Conservation (phyloP, 2,888 invertebrate species). For the Archips crataeganus region DNA sequence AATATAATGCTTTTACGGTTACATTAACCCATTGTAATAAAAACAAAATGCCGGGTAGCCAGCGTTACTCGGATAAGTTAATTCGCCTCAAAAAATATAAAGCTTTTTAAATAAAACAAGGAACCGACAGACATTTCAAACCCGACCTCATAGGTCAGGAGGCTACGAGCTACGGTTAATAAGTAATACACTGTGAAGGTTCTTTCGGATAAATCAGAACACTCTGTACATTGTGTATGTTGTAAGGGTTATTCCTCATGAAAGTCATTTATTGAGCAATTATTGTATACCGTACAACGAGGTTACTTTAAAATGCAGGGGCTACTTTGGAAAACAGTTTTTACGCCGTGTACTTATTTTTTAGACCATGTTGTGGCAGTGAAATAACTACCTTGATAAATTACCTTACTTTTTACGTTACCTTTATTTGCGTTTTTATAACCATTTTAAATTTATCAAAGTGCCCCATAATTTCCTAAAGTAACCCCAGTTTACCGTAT, state of each 20-base stretch:
- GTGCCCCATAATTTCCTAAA: too few species aligned
- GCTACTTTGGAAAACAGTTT: too few species aligned
- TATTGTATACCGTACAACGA: too few species aligned
- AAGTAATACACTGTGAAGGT: slow-evolving; percentile 53
- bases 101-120: slow-evolving; percentile 3
- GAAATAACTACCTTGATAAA: too few species aligned
- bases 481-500: too few species aligned
- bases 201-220: slow-evolving; percentile 55
- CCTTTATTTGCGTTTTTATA: too few species aligned
- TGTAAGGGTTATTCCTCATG: neutral
- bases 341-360: too few species aligned
- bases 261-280: neutral
- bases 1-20: neutral
- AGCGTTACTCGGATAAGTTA: neutral
- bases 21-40: neutral
- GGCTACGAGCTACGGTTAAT: slow-evolving; percentile 45
- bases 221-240: slow-evolving; percentile 39
- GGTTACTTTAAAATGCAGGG: too few species aligned
- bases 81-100: slow-evolving; percentile 7
- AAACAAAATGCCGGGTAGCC: slow-evolving; percentile 2
- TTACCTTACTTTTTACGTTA: too few species aligned
- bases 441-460: too few species aligned
- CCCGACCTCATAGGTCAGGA: slow-evolving; percentile 11
- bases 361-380: too few species aligned
- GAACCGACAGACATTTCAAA: slow-evolving; percentile 7